Percentiles rank a stretch among this genome's conserved stretches.
Conservation (phyloP, 2,113 vertebrate genomes). For the Toxotes jaculatrix region DNA sequence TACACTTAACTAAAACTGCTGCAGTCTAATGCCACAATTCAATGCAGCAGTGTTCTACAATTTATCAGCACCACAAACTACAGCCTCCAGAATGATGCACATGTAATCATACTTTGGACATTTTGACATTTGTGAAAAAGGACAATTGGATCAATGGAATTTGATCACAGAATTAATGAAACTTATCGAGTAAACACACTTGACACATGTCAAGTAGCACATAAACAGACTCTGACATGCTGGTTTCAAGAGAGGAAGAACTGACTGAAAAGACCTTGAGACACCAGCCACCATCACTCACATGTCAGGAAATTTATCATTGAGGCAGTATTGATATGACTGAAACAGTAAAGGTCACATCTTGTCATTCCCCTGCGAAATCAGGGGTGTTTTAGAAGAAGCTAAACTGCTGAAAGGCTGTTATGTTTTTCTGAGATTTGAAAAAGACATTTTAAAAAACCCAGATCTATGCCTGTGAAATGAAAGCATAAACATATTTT, state of each 20-base stretch:
- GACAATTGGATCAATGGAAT: neutral
- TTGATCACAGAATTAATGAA: neutral
- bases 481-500: too few species aligned
- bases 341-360: slow-evolving; percentile 29
- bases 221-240: neutral
- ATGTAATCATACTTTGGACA: neutral
- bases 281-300: slow-evolving; percentile 12
- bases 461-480: too few species aligned
- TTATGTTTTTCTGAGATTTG: too few species aligned
- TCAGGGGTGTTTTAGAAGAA: neutral
- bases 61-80: neutral
- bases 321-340: slow-evolving; percentile 5
- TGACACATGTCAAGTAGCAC: too few species aligned
- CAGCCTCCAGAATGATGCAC: neutral
- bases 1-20: neutral
- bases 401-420: too few species aligned
- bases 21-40: neutral
- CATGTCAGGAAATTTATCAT: slow-evolving; percentile 9
- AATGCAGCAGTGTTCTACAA: neutral
- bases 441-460: too few species aligned
- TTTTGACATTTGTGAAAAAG: neutral
- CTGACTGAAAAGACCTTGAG: slow-evolving; percentile 10
- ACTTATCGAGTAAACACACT: neutral
- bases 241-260: neutral
- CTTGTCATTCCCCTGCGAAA: slow-evolving; percentile 20